Evolutionary conservation across 2,797 vertebrate genomes (phyloP).

Genomic region (Synaphobranchus kaupii): DNA sequence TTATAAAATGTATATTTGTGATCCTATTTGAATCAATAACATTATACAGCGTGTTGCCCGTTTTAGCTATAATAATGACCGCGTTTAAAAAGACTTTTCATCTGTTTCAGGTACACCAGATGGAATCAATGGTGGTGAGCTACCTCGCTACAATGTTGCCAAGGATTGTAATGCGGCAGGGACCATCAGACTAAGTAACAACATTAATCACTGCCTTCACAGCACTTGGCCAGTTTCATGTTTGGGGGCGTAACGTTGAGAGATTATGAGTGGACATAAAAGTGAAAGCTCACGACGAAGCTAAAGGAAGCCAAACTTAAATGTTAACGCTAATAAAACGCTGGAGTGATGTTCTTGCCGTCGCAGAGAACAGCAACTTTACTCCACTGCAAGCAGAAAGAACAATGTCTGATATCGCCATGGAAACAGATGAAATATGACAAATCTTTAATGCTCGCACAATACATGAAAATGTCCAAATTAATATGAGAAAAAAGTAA

Average conservation of each 20-base stretch:
- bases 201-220: too few species aligned
- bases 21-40: too few species aligned
- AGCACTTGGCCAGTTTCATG: background rate
- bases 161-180: too few species aligned
- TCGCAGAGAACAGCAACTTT: background rate
- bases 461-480: background rate
- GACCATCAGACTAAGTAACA: too few species aligned
- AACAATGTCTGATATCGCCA: background rate
- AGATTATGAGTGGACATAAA: background rate
- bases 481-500: background rate
- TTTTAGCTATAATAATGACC: too few species aligned
- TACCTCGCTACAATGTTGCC: too few species aligned
- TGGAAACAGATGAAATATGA: background rate
- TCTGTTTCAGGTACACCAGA: too few species aligned
- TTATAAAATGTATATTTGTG: too few species aligned
- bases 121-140: too few species aligned
- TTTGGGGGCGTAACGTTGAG: background rate
- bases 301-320: background rate
- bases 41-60: too few species aligned
- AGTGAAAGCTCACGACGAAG: background rate
- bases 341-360: background rate
- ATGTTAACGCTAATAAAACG: background rate
- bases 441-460: background rate
- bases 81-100: too few species aligned
- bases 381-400: background rate